phyloP scores from a whole-genome alignment of 2,113 vertebrate genomes.

The Syrmaticus mikado region DNA sequence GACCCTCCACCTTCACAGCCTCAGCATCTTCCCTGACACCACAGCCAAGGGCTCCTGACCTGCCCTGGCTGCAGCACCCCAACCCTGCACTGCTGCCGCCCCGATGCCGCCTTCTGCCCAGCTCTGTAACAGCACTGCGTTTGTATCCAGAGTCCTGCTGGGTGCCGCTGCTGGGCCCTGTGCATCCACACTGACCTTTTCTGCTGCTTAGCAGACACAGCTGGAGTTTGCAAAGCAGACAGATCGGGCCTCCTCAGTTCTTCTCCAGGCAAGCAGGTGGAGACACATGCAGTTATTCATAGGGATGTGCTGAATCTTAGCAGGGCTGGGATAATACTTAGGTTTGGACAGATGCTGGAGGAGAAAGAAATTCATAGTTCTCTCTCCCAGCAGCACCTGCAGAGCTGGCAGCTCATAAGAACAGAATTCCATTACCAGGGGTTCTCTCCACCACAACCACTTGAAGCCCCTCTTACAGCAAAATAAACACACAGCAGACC shows the following conservation, averaged over 20 bases:
- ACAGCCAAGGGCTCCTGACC: background rate
- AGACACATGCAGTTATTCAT: background rate
- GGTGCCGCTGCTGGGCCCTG: background rate
- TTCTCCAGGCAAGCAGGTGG: background rate
- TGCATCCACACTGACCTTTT: background rate
- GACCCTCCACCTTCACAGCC: background rate
- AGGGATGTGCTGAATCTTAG: background rate
- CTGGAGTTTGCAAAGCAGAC: background rate
- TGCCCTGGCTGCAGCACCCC: background rate
- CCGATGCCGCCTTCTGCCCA: too few relatives aligned
- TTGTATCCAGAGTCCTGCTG: background rate
- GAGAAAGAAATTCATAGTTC: background rate
- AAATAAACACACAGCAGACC: background rate
- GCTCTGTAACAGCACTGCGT: too few relatives aligned
- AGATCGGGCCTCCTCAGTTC: conserved; percentile 13
- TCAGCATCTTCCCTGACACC: background rate
- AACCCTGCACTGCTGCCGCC: background rate
- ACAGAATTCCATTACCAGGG: background rate
- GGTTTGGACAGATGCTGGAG: background rate
- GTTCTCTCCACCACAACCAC: background rate
- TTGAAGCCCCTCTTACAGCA: background rate
- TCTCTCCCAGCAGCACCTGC: background rate
- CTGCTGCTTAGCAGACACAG: background rate
- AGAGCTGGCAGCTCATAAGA: background rate
- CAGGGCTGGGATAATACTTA: background rate